Evolutionary conservation across 2,888 invertebrate species (phyloP).

Genomic region (Calliscelio sp.): DNA sequence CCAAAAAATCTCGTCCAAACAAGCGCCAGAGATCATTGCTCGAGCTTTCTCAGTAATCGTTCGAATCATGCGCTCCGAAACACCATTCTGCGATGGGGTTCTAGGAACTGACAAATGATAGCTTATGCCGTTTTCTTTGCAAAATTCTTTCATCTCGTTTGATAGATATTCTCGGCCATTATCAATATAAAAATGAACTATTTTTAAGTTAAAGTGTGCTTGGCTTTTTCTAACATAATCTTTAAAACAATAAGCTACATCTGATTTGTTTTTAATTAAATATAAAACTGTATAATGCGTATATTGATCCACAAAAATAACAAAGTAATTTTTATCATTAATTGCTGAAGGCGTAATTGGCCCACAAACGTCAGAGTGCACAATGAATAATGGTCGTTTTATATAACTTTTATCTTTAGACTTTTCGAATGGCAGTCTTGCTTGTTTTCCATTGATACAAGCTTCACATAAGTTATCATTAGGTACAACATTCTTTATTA

Average conservation of each 20-base stretch:
- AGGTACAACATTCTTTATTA: too few species aligned
- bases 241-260: too few species aligned
- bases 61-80: background rate
- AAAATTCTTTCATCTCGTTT: too few species aligned
- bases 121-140: background rate
- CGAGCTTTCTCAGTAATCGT: background rate
- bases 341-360: constrained; percentile 1
- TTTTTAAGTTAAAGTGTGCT: too few species aligned
- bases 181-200: too few species aligned
- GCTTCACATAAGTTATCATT: too few species aligned
- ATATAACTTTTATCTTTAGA: background rate
- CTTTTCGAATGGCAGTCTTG: background rate
- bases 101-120: background rate
- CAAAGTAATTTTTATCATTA: constrained; percentile 2
- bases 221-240: too few species aligned
- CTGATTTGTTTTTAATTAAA: too few species aligned
- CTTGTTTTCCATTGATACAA: too few species aligned
- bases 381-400: background rate
- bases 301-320: background rate
- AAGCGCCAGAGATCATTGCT: background rate
- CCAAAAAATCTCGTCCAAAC: background rate
- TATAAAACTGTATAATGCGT: background rate
- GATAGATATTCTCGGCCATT: too few species aligned
- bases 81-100: background rate
- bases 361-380: background rate